A percentile compares a stretch with the other conserved stretches of the same genome.
Evolutionary conservation across 92 coral and sea anemone species (phyloP).

Genomic region (Umimayanthus chanpuru): DNA sequence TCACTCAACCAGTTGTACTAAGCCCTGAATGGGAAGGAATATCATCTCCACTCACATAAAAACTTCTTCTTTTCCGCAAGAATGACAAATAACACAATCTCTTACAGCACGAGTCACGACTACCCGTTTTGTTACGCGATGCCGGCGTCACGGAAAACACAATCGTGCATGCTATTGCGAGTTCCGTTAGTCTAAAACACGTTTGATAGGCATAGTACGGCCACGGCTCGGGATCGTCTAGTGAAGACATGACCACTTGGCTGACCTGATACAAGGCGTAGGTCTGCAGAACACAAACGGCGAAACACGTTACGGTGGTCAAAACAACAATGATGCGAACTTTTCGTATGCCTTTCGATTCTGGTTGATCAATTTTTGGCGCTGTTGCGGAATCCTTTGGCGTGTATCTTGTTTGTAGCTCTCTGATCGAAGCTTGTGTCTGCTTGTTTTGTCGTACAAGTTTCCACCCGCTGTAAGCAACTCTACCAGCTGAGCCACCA

Average conservation of each 20-base stretch:
- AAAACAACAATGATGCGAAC: conserved; percentile 27
- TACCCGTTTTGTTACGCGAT: background rate
- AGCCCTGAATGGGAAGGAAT: background rate
- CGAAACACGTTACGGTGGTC: background rate
- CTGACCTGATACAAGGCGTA: background rate
- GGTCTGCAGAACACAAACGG: conserved; percentile 3
- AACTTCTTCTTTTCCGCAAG: background rate
- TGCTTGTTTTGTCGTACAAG: conserved; percentile 19
- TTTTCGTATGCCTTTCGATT: conserved; percentile 31
- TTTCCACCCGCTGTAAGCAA: conserved; percentile 36
- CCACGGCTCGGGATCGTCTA: conserved; percentile 15
- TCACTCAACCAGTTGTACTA: background rate
- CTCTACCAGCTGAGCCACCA: conserved; percentile 9
- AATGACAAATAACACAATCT: background rate
- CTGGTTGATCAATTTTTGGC: background rate
- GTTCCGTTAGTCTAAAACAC: conserved; percentile 33
- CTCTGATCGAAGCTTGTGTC: conserved; percentile 17
- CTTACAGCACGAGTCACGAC: background rate
- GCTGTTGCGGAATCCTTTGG: background rate
- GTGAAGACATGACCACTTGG: background rate
- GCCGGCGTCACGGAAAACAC: conserved; percentile 29
- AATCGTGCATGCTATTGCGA: conserved; percentile 40
- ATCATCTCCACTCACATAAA: background rate
- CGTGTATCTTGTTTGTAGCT: conserved; percentile 12
- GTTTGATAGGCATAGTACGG: conserved; percentile 33